Evolutionary conservation across 1,140 invertebrate genomes (phyloP), one percentile per base, ranked within the genome.

Genomic region (Drosophila murphyi): DNA sequence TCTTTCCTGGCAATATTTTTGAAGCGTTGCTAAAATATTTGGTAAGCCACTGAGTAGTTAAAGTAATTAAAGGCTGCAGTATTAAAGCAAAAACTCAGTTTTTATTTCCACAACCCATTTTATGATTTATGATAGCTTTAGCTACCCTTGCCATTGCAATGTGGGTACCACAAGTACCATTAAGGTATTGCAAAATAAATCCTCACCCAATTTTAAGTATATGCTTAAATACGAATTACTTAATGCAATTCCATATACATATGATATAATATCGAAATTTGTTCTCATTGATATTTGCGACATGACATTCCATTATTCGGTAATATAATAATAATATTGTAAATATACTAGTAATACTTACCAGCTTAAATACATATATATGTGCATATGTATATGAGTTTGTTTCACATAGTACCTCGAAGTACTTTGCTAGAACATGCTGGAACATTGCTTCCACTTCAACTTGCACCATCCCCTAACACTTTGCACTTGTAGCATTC

Each of bases 21-120:
- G 79, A 88, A 88, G 83, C 70, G 60, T 79, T 79, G 59, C n/a
- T 37, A 63, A 79, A 86, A 82, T 88, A 86, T 86, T 87, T 86
- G 65, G 59, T n/a, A 48, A 62, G 37, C 63, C 55, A 43, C 39
- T 39, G 41, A 54, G 20, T 6, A 37, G 32, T 45, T 64, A 59
- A 63, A 82, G 59, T 81, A 72, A 86, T 85, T 87, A 75, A 85
- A 62, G 55, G 34, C 20, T 20, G 35, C n/a, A 10, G 10, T 5
- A 39, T 35, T 41, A 55, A 74, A 59, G 8, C 5, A 34, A 47
- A 60, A 60, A 60, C 35, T 45, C 41, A 47, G 35, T 60, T 48
- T 60, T 60, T 12, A 6, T 60, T 35, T 48, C 43, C 5, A 28
- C 29, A 20, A 32, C 43, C 31, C 12, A 60, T 60, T 48, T 60